Percentiles rank a stretch among this genome's conserved stretches.
Evolutionary conservation across 1,140 invertebrate species (phyloP).

Genomic region (Steinernema khuongi): DNA sequence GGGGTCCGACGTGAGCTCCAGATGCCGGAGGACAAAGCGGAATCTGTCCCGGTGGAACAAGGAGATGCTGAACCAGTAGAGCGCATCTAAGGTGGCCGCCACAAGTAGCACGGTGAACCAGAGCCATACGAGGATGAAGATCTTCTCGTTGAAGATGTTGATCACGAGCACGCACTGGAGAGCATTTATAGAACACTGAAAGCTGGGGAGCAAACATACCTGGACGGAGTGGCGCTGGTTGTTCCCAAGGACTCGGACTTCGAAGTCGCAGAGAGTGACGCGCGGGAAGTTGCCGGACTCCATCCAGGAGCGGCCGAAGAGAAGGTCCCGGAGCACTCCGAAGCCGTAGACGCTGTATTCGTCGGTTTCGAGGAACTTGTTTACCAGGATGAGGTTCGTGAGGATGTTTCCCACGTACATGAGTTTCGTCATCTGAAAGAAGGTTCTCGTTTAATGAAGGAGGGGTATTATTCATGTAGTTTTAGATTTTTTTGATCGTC

Average conservation of each 20-base stretch:
- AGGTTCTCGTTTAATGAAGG: constrained; percentile 57
- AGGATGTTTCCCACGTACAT: constrained; percentile 62
- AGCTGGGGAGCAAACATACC: constrained; percentile 20
- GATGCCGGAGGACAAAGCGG: constrained; percentile 55
- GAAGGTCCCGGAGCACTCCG: constrained; percentile 51
- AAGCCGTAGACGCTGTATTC: constrained; percentile 60
- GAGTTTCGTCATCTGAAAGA: constrained; percentile 62
- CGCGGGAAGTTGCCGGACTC: constrained; percentile 59
- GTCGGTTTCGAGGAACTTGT: constrained; percentile 62
- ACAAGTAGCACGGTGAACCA: constrained; percentile 64
- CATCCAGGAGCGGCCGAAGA: constrained; percentile 54
- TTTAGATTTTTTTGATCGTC: background rate
- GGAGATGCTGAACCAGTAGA: constrained; percentile 58
- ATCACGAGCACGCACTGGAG: constrained; percentile 64
- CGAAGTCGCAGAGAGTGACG: constrained; percentile 63
- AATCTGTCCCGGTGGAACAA: constrained; percentile 57
- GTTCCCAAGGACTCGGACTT: constrained; percentile 62
- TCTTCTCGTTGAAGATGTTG: constrained; percentile 64
- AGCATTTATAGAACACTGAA: constrained; percentile 42
- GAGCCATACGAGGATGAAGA: constrained; percentile 63
- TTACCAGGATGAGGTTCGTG: constrained; percentile 61
- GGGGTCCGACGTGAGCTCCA: constrained; percentile 57
- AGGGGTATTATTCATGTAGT: constrained; percentile 28
- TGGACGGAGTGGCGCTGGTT: constrained; percentile 60
- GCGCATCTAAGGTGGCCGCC: constrained; percentile 59